Conservation (phyloP, 2,888 invertebrate genomes). For the Yponomeuta plumbellus region DNA sequence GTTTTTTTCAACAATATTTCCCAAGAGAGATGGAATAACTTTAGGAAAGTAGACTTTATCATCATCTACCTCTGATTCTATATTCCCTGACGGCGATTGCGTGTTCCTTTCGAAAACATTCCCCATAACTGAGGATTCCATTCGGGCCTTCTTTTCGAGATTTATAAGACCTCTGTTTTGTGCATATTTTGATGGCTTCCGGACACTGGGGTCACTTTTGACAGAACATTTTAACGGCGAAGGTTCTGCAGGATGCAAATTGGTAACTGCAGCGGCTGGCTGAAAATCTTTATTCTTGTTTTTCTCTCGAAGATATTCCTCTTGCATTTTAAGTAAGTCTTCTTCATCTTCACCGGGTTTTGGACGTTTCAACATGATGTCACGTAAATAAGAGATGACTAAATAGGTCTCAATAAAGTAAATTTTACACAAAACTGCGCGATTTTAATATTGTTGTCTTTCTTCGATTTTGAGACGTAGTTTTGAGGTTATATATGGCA, state of each 20-base stretch:
- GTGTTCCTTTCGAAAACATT: slow-evolving; percentile 55
- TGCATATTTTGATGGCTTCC: slow-evolving; percentile 64
- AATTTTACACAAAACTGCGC: slow-evolving; percentile 2
- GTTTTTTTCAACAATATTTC: slow-evolving; percentile 77
- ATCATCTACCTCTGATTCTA: slow-evolving; percentile 37
- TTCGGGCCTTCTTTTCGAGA: slow-evolving; percentile 58
- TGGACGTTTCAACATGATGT: slow-evolving; percentile 78
- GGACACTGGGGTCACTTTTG: slow-evolving; percentile 27
- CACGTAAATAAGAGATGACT: background rate
- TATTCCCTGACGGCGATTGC: slow-evolving; percentile 14
- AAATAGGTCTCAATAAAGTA: slow-evolving; percentile 1
- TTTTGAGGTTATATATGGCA: too few species aligned
- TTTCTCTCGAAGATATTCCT: slow-evolving; percentile 79
- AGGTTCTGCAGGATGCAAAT: slow-evolving; percentile 42
- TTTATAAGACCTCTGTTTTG: slow-evolving; percentile 50
- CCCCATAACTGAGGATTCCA: slow-evolving; percentile 38
- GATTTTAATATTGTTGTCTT: background rate
- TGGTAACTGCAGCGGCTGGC: slow-evolving; percentile 79
- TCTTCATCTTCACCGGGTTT: slow-evolving; percentile 83
- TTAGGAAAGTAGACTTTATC: slow-evolving; percentile 67
- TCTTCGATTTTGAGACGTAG: too few species aligned
- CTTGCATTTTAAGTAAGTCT: slow-evolving; percentile 84
- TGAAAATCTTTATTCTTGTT: slow-evolving; percentile 69
- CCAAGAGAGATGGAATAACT: slow-evolving; percentile 60
- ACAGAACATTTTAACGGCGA: slow-evolving; percentile 36